Conservation (phyloP, 2,888 invertebrate species). For the Artemia sinica region DNA sequence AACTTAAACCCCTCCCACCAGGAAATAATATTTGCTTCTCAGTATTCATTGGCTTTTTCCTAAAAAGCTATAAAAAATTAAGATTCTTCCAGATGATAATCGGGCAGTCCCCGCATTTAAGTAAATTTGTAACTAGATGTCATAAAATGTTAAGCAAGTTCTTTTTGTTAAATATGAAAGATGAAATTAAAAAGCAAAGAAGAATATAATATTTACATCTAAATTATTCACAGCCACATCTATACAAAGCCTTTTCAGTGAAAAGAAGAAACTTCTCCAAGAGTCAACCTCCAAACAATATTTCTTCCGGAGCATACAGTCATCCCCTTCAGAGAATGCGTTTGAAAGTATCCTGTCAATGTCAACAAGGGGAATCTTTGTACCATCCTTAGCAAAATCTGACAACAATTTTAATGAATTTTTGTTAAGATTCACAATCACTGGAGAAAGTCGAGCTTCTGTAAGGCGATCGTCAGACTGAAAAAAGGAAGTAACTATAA, state of each 20-base stretch:
- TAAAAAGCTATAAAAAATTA: too few relatives aligned
- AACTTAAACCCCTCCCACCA: too few relatives aligned
- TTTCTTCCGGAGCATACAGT: not conserved
- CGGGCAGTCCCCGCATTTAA: too few relatives aligned
- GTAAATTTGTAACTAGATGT: too few relatives aligned
- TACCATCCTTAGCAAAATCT: not conserved
- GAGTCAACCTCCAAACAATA: not conserved
- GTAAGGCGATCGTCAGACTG: not conserved
- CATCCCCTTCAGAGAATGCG: not conserved
- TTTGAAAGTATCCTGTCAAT: not conserved
- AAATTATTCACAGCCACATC: constrained; percentile 4
- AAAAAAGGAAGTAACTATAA: too few relatives aligned
- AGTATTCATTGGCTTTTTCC: too few relatives aligned
- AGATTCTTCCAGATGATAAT: too few relatives aligned
- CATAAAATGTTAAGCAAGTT: too few relatives aligned
- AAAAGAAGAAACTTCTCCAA: not conserved
- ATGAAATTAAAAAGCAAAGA: too few relatives aligned
- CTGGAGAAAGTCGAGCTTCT: not conserved
- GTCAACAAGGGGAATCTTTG: not conserved
- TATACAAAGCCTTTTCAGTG: not conserved
- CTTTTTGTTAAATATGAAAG: too few relatives aligned
- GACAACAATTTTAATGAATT: not conserved
- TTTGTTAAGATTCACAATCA: constrained; percentile 1
- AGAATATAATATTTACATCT: not conserved
- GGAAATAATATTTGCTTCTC: too few relatives aligned